Conservation (phyloP, 2,888 invertebrate species). For the Allygus modestus region DNA sequence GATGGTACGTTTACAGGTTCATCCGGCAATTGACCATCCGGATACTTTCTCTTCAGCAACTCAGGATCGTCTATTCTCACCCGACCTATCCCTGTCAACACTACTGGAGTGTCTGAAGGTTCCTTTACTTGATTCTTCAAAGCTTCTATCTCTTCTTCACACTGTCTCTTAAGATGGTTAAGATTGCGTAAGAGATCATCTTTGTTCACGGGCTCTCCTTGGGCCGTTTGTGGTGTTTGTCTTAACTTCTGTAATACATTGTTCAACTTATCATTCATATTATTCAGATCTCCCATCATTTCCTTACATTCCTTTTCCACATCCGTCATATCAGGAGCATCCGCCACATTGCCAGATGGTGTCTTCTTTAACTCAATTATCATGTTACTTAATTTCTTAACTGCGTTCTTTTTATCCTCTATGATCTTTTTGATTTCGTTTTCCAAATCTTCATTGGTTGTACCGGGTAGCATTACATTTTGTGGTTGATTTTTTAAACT, state of each 20-base stretch:
- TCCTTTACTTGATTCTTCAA: neutral
- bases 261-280: constrained; percentile 25
- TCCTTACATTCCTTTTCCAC: constrained; percentile 15
- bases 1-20: neutral
- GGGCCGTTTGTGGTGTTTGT: neutral
- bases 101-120: neutral
- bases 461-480: neutral
- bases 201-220: neutral
- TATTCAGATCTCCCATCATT: neutral
- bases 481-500: neutral
- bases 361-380: constrained; percentile 4
- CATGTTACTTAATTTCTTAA: constrained; percentile 16
- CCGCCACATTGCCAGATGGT: neutral
- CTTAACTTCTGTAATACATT: neutral
- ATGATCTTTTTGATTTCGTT: constrained; percentile 28
- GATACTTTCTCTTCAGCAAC: constrained; percentile 95
- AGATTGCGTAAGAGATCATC: neutral
- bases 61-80: constrained; percentile 96
- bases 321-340: neutral
- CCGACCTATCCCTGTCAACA: neutral
- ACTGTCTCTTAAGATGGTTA: neutral
- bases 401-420: constrained; percentile 8
- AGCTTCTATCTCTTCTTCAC: constrained; percentile 6
- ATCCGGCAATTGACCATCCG: constrained; percentile 74
- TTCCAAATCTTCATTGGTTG: constrained; percentile 12